phyloP scores from a whole-genome alignment of 2,113 vertebrate species.

The Dendropsophus ebraccatus region DNA sequence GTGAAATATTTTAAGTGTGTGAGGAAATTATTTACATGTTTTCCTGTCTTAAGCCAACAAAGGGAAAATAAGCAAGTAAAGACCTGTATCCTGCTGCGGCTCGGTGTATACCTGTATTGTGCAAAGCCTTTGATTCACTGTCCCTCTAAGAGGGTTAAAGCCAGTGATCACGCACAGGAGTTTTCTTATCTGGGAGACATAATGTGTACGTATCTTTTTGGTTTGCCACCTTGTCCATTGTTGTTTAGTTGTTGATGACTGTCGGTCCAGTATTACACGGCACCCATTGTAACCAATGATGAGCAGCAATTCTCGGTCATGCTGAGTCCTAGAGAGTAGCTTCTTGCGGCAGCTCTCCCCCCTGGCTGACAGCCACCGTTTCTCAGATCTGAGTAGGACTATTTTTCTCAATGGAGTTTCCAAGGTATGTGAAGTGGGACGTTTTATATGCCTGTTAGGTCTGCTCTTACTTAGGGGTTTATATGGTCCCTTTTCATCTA shows the following conservation, averaged over 20 bases:
- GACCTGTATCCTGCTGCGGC: background rate
- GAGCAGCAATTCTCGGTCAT: background rate
- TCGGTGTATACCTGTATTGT: slow-evolving; percentile 9
- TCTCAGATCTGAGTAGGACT: background rate
- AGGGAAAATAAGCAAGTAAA: slow-evolving; percentile 27
- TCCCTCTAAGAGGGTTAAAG: background rate
- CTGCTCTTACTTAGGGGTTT: background rate
- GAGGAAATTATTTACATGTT: slow-evolving; percentile 42
- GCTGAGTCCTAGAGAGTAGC: background rate
- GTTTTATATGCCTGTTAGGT: no score
- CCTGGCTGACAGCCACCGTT: background rate
- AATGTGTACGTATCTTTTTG: background rate
- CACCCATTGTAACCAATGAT: background rate
- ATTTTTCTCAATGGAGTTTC: no score
- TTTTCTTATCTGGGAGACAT: background rate
- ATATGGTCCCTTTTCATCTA: background rate
- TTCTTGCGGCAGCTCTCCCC: background rate
- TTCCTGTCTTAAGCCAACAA: slow-evolving; percentile 43
- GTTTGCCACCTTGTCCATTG: background rate
- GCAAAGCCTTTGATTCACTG: slow-evolving; percentile 32
- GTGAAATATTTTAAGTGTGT: slow-evolving; percentile 37
- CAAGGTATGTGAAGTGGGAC: no score
- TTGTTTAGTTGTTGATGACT: background rate
- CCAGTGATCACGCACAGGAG: slow-evolving; percentile 36
- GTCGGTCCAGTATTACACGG: background rate